These are phyloP conservation scores for Noctua janthe DNA, from an alignment of 2,888 invertebrate genomes.

Conservation along the genomic window DNA sequence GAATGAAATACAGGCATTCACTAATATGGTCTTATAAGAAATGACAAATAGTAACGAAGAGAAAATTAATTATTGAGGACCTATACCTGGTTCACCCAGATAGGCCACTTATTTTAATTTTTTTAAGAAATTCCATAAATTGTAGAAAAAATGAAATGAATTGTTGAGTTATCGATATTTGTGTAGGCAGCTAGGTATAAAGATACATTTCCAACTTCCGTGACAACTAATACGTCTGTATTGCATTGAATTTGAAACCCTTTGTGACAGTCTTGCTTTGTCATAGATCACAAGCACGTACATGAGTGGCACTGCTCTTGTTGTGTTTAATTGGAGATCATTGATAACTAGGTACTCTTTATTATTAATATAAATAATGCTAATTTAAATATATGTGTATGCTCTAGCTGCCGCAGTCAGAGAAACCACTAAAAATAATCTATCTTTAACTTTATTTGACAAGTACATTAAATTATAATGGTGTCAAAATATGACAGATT, in stretches of 20 bases:
- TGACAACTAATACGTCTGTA: conserved; percentile 12
- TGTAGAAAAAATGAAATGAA: too few species aligned
- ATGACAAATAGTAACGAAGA: not conserved
- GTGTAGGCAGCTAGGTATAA: not conserved
- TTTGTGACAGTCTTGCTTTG: conserved; percentile 33
- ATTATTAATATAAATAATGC: not conserved
- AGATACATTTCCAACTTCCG: not conserved
- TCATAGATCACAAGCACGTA: not conserved
- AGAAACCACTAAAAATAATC: not conserved
- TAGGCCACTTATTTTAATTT: not conserved
- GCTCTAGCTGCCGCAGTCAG: not conserved
- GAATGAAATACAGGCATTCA: not conserved
- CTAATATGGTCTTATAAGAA: not conserved
- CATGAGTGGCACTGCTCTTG: not conserved
- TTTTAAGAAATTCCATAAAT: not conserved
- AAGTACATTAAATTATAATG: not conserved
- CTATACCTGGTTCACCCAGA: not conserved
- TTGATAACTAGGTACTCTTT: not conserved
- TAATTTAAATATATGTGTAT: not conserved
- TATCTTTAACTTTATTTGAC: not conserved
- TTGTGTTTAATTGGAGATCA: conserved; percentile 10
- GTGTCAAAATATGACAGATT: not conserved
- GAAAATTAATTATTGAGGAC: not conserved
- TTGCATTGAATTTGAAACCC: conserved; percentile 16
- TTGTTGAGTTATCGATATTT: too few species aligned